phyloP scores from a whole-genome alignment of 2,113 vertebrate genomes.

The Tachysurus fulvidraco region DNA sequence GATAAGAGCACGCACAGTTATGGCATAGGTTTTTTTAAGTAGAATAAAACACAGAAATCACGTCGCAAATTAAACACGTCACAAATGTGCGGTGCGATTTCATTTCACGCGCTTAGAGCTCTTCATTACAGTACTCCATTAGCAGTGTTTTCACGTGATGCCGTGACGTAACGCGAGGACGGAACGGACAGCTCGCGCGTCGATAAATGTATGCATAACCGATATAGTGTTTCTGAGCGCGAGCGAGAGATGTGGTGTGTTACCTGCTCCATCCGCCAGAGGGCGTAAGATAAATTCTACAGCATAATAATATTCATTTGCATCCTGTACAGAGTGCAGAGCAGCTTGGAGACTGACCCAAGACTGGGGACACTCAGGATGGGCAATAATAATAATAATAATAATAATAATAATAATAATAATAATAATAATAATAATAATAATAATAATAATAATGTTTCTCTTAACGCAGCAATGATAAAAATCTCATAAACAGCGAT shows the following conservation, averaged over 20 bases:
- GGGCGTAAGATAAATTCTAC: background rate
- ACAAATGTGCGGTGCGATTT: background rate
- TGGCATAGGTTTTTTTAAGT: background rate
- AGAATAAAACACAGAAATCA: background rate
- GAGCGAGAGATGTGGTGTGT: background rate
- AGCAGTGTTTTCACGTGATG: background rate
- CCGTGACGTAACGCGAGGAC: background rate
- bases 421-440: constrained; percentile 6
- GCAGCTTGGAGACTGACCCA: background rate
- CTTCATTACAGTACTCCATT: background rate
- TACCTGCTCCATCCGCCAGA: background rate
- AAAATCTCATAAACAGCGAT: background rate
- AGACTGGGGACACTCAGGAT: too few relatives aligned
- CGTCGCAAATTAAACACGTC: background rate
- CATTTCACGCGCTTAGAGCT: background rate
- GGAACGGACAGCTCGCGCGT: background rate
- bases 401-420: background rate
- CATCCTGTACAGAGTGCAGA: too few relatives aligned
- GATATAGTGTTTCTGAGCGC: background rate
- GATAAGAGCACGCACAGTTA: background rate
- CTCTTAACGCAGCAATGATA: too few relatives aligned
- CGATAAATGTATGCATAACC: background rate
- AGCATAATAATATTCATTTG: background rate
- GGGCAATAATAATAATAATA: background rate
- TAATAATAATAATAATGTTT: background rate